phyloP scores from a whole-genome alignment of 1,140 invertebrate species.

The Hypothenemus hampei region DNA sequence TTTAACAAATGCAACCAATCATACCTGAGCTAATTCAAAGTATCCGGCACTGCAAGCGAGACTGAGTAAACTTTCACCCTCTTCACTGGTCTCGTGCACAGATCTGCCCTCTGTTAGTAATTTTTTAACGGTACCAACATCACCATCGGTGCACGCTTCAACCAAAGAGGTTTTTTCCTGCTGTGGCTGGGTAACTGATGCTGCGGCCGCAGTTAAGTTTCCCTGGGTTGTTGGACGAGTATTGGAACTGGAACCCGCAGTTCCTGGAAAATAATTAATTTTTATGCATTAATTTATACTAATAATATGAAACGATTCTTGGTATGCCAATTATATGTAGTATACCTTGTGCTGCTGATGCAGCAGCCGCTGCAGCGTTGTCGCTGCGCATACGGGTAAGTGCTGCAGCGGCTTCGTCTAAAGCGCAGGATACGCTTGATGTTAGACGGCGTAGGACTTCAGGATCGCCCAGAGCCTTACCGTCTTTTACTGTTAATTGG shows the following conservation, averaged over 20 bases:
- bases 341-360: slow-evolving; percentile 10
- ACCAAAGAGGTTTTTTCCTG: slow-evolving; percentile 64
- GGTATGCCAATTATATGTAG: background rate
- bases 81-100: slow-evolving; percentile 88
- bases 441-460: slow-evolving; percentile 78
- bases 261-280: slow-evolving; percentile 1
- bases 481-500: slow-evolving; percentile 69
- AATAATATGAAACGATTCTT: too few species aligned
- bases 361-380: slow-evolving; percentile 46
- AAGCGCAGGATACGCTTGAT: slow-evolving; percentile 84
- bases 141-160: slow-evolving; percentile 88
- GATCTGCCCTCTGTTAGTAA: slow-evolving; percentile 86
- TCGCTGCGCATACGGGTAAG: slow-evolving; percentile 91
- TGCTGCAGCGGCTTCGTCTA: slow-evolving; percentile 93
- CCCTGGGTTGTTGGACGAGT: slow-evolving; percentile 18
- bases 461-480: slow-evolving; percentile 72
- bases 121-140: slow-evolving; percentile 83
- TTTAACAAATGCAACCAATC: too few species aligned
- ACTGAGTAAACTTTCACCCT: slow-evolving; percentile 86
- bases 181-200: slow-evolving; percentile 15
- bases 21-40: slow-evolving; percentile 86
- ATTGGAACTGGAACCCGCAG: background rate
- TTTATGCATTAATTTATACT: background rate
- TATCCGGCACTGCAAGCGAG: slow-evolving; percentile 91
- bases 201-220: too few species aligned